Evolutionary conservation across 1,140 invertebrate genomes (phyloP), one percentile per base, ranked within the genome.

Genomic region (Drosophila athabasca): DNA sequence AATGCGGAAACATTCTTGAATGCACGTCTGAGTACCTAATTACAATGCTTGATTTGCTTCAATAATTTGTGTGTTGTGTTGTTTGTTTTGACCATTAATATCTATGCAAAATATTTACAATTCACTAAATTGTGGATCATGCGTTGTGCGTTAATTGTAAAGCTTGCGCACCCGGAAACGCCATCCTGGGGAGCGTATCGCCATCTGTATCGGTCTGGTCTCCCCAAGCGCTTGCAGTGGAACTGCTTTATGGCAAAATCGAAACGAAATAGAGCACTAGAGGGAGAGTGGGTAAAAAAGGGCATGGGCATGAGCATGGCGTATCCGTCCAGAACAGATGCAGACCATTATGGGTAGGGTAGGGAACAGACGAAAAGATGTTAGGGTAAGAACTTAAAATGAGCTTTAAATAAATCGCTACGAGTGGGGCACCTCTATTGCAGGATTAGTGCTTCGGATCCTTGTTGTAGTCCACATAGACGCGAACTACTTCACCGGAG

Each of bases 401-500:
- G 55, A 76, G 49, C 48, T 50, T 84, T 76, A 78, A 78, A 79
- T 83, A 79, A 70, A 52, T 53, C 39, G 44, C 49, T 62, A 50
- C 35, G 52, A 41, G 50, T 41, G 53, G 29, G 26, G 2, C 31
- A 11, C 31, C 31, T 24, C 57, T 44, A 44, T 15, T 31, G 97
- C 3, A 35, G 9, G 9, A 35, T 61, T 83, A 88, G 62, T 92
- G 91, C 79, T 93, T 93, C 41, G 93, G 93, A 69, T 93, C 91
- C 57, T 94, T 94, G 90, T 95, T 95, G 84, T 97, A 96, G 91
- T 97, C 96, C 1, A 98, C 97, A 91, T 97, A 97, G 5, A 98
- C 97, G 69, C 96, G 93, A n/a, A 98, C 96, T 1, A 97, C 95
- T 93, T 98, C 97, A 62, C 97, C 97, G 72, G 97, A 97, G 92